Conservation (phyloP, 2,888 invertebrate genomes). For the Dynastes maya region DNA sequence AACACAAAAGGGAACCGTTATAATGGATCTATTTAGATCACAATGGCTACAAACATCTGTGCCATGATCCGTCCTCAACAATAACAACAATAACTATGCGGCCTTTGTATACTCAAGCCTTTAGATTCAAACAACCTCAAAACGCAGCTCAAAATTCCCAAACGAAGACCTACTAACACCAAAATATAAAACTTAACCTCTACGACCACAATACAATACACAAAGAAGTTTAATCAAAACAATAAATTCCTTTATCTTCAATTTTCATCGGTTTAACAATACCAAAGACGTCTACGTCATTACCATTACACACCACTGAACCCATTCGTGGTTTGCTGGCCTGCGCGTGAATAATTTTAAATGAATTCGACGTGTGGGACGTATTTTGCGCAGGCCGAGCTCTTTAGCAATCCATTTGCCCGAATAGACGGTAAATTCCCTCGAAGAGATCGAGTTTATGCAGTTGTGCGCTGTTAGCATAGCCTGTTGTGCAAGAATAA, state of each 20-base stretch:
- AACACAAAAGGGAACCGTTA: too few relatives aligned
- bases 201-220: too few relatives aligned
- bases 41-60: too few relatives aligned
- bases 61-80: too few relatives aligned
- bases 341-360: constrained; percentile 34
- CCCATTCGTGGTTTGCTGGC: constrained; percentile 2
- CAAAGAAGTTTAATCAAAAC: background rate
- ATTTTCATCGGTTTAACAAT: background rate
- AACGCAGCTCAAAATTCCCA: too few relatives aligned
- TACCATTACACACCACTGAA: background rate
- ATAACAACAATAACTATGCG: too few relatives aligned
- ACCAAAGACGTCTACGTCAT: background rate
- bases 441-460: constrained; percentile 26
- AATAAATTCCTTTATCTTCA: background rate
- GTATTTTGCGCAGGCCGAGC: constrained; percentile 25
- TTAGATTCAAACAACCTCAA: too few relatives aligned
- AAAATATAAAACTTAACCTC: too few relatives aligned
- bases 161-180: too few relatives aligned
- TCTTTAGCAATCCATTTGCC: constrained; percentile 40
- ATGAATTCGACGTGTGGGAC: constrained; percentile 40
- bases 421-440: constrained; percentile 32
- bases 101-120: too few relatives aligned
- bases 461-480: constrained; percentile 9
- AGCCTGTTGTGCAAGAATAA: constrained; percentile 25
- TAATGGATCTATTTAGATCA: too few relatives aligned